Evolutionary conservation across 2,113 vertebrate species (phyloP).

Genomic region (Leptodactylus fuscus): DNA sequence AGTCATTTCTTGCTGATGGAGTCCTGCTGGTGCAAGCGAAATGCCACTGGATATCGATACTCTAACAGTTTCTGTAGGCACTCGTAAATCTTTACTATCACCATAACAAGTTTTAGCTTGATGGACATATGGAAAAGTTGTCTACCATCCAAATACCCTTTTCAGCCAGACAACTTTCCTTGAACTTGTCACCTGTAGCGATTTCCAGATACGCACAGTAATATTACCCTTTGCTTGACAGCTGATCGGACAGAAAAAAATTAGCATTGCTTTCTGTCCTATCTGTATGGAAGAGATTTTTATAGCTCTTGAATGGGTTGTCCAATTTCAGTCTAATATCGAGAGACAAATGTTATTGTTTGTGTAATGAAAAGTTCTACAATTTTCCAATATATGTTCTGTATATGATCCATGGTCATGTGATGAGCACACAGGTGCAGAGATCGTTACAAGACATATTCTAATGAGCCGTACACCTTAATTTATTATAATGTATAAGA

Average conservation of each 20-base stretch:
- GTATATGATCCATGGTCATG: too few relatives aligned
- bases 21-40: constrained; percentile 43
- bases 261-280: not conserved
- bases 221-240: not conserved
- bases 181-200: not conserved
- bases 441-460: too few relatives aligned
- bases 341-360: too few relatives aligned
- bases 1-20: constrained; percentile 57
- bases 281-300: too few relatives aligned
- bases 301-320: too few relatives aligned
- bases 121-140: constrained; percentile 30
- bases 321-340: too few relatives aligned
- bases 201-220: not conserved
- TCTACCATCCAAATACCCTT: not conserved
- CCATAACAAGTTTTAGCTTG: constrained; percentile 18
- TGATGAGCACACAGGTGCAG: too few relatives aligned
- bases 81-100: constrained; percentile 29
- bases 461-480: too few relatives aligned
- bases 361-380: too few relatives aligned
- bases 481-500: too few relatives aligned
- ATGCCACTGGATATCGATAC: constrained; percentile 21
- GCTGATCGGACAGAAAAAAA: not conserved
- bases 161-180: constrained; percentile 26
- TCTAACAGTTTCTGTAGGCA: not conserved
- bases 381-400: too few relatives aligned